Percentiles rank a stretch among this genome's conserved stretches.
Conservation (phyloP, 2,888 invertebrate species). For the Epistrophe eligans region DNA sequence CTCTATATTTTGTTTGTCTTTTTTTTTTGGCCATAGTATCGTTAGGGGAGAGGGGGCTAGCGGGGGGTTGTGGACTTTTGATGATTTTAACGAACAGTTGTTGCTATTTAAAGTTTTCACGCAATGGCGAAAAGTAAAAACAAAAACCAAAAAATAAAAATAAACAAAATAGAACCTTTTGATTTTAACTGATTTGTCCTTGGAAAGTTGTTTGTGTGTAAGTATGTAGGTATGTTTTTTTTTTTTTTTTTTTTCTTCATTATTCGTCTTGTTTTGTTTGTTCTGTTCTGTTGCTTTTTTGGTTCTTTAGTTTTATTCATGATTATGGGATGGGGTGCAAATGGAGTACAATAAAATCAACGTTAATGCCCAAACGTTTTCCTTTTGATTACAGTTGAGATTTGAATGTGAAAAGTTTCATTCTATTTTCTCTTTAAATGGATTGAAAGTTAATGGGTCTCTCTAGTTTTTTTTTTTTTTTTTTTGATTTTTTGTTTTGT, state of each 20-base stretch:
- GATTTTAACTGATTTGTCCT: slow-evolving; percentile 65
- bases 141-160: background rate
- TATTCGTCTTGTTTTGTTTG: slow-evolving; percentile 7
- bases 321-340: slow-evolving; percentile 29
- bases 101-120: slow-evolving; percentile 62
- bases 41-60: background rate
- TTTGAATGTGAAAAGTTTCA: slow-evolving; percentile 70
- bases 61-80: slow-evolving; percentile 26
- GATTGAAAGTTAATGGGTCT: slow-evolving; percentile 67
- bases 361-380: slow-evolving; percentile 54
- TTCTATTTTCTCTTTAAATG: slow-evolving; percentile 54
- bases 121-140: slow-evolving; percentile 51
- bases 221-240: slow-evolving; percentile 1
- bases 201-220: slow-evolving; percentile 10
- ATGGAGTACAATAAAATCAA: slow-evolving; percentile 61
- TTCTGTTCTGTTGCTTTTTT: slow-evolving; percentile 8
- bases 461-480: background rate
- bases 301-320: slow-evolving; percentile 25
- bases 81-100: slow-evolving; percentile 48
- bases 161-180: slow-evolving; percentile 61
- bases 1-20: slow-evolving; percentile 3
- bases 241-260: background rate
- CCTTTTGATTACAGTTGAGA: slow-evolving; percentile 66
- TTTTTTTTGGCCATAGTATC: background rate
- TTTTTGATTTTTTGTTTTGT: background rate